phyloP scores from a whole-genome alignment of 2,888 invertebrate genomes.

The Pandemis cinnamomeana region DNA sequence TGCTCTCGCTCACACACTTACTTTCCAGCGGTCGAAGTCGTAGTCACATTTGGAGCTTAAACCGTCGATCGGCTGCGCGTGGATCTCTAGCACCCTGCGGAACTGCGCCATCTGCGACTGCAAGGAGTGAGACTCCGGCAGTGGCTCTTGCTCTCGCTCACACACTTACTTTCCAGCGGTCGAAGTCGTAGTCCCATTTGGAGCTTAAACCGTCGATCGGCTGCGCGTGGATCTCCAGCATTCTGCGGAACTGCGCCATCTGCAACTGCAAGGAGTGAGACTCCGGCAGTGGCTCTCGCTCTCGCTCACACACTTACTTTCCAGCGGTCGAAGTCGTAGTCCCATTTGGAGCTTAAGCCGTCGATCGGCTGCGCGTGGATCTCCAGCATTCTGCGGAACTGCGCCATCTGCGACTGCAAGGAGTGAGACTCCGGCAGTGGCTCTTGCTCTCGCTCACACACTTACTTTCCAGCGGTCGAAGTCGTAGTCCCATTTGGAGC shows the following conservation, averaged over 20 bases:
- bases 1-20: conserved; percentile 38
- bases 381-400: conserved; percentile 90
- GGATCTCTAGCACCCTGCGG: conserved; percentile 89
- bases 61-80: conserved; percentile 92
- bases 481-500: conserved; percentile 94
- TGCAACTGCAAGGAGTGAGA: conserved; percentile 87
- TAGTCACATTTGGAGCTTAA: conserved; percentile 93
- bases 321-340: conserved; percentile 94
- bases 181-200: conserved; percentile 93
- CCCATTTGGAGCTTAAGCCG: conserved; percentile 93
- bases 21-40: conserved; percentile 93
- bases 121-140: conserved; percentile 87
- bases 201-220: conserved; percentile 92
- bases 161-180: conserved; percentile 88
- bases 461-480: conserved; percentile 91
- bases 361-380: conserved; percentile 89
- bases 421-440: conserved; percentile 87
- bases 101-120: conserved; percentile 89
- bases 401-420: conserved; percentile 87
- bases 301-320: conserved; percentile 73
- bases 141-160: conserved; percentile 58
- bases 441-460: conserved; percentile 47
- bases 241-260: conserved; percentile 90
- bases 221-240: conserved; percentile 89
- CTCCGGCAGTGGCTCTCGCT: conserved; percentile 82